Conservation (phyloP, 2,113 vertebrate genomes). For the Puffinus mauretanicus region DNA sequence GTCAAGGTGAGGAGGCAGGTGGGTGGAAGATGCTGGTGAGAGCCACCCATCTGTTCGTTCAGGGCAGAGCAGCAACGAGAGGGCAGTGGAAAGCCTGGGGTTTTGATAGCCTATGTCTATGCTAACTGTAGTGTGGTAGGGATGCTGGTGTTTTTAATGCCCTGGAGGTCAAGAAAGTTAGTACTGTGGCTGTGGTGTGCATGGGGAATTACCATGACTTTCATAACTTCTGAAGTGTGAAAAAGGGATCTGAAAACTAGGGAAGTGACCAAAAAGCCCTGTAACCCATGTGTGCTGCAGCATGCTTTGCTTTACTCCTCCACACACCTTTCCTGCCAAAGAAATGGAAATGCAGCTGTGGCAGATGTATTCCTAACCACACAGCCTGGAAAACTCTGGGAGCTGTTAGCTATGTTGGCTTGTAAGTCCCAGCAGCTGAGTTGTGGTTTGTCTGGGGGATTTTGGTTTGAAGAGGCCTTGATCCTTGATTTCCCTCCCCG, state of each 20-base stretch:
- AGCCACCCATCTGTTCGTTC: background rate
- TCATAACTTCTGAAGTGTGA: background rate
- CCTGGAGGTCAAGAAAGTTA: background rate
- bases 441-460: background rate
- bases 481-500: background rate
- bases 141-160: background rate
- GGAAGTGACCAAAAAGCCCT: background rate
- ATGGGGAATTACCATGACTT: background rate
- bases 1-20: background rate
- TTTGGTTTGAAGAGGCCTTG: background rate
- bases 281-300: background rate
- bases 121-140: background rate
- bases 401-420: background rate
- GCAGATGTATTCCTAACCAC: background rate
- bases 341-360: background rate
- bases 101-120: background rate
- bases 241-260: background rate
- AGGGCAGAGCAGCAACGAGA: background rate
- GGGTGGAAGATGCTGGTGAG: background rate
- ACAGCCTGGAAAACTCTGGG: background rate
- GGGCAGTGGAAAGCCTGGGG: background rate
- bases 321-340: background rate
- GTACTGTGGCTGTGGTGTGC: background rate
- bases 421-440: background rate
- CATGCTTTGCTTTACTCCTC: background rate